These are phyloP conservation scores for Spodoptera littoralis DNA, from an alignment of 2,888 invertebrate genomes.

Conservation along the genomic window DNA sequence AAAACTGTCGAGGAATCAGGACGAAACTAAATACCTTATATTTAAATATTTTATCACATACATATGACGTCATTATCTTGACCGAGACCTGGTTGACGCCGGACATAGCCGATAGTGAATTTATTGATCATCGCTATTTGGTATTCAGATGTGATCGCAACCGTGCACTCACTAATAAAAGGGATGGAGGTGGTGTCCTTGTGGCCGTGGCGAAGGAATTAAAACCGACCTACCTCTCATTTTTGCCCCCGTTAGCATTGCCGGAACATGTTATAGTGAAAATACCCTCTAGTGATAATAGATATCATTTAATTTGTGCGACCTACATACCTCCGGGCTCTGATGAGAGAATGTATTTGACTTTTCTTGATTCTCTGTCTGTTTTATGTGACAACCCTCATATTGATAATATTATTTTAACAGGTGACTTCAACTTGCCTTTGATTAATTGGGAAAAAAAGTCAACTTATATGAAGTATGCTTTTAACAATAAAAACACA, in stretches of 20 bases:
- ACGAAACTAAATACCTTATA: constrained; percentile 9
- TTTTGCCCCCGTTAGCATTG: constrained; percentile 2
- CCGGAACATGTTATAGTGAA: constrained; percentile 4
- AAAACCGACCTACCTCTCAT: neutral
- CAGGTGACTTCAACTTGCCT: constrained; percentile 2
- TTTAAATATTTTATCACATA: constrained; percentile 9
- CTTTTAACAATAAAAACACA: neutral
- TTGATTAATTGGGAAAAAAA: neutral
- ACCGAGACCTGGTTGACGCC: constrained; percentile 10
- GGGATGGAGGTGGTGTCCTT: constrained; percentile 2
- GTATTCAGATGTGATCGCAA: constrained; percentile 11
- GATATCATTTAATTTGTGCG: constrained; percentile 1
- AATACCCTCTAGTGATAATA: neutral
- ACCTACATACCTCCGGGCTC: constrained; percentile 1
- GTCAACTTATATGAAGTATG: neutral
- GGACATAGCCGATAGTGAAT: constrained; percentile 6
- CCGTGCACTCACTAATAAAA: neutral
- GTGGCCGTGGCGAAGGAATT: constrained; percentile 4
- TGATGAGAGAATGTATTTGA: neutral
- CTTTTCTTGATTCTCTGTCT: constrained; percentile 3
- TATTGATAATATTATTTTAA: neutral
- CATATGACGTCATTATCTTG: constrained; percentile 7
- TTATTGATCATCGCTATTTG: constrained; percentile 10
- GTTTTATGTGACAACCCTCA: neutral
- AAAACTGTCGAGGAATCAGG: constrained; percentile 15